Percentiles rank a stretch among this genome's conserved stretches.
Conservation (phyloP, 2,888 invertebrate species). For the Liodrosophila aerea region DNA sequence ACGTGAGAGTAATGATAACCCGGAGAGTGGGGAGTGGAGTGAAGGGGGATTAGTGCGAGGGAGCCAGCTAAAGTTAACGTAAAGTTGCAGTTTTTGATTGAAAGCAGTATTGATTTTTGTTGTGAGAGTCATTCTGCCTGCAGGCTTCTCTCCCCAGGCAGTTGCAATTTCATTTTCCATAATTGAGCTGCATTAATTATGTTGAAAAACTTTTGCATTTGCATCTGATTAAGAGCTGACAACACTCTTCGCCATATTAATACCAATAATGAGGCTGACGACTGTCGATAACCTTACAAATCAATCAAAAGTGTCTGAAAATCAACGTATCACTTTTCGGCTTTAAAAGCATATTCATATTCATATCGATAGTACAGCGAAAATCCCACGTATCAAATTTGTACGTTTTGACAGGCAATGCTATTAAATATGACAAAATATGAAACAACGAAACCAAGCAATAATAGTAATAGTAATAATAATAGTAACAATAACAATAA, state of each 20-base stretch:
- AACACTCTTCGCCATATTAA: too few species aligned
- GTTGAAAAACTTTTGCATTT: constrained; percentile 38
- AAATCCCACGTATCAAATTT: constrained; percentile 34
- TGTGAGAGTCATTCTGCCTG: constrained; percentile 12
- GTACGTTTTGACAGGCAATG: constrained; percentile 51
- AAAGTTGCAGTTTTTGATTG: constrained; percentile 59
- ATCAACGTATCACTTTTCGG: too few species aligned
- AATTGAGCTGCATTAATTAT: constrained; percentile 31
- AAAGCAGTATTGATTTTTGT: constrained; percentile 65
- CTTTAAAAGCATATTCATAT: neutral
- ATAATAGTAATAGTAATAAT: constrained; percentile 2
- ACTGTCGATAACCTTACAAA: constrained; percentile 24
- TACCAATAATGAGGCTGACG: constrained; percentile 9
- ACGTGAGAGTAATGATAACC: constrained; percentile 14
- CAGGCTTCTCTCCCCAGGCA: constrained; percentile 1
- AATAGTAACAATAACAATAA: constrained; percentile 46
- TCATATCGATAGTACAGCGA: constrained; percentile 12
- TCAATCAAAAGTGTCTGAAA: constrained; percentile 40
- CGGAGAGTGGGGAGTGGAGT: neutral
- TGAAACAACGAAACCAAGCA: constrained; percentile 24
- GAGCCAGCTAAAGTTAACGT: constrained; percentile 17
- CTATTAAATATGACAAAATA: constrained; percentile 62
- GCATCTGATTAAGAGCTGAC: constrained; percentile 41
- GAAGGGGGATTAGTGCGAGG: neutral
- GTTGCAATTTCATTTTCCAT: constrained; percentile 22